Evolutionary conservation across 2,888 invertebrate genomes (phyloP), one percentile per base, ranked within the genome.

Genomic region (Halocaridina rubra): DNA sequence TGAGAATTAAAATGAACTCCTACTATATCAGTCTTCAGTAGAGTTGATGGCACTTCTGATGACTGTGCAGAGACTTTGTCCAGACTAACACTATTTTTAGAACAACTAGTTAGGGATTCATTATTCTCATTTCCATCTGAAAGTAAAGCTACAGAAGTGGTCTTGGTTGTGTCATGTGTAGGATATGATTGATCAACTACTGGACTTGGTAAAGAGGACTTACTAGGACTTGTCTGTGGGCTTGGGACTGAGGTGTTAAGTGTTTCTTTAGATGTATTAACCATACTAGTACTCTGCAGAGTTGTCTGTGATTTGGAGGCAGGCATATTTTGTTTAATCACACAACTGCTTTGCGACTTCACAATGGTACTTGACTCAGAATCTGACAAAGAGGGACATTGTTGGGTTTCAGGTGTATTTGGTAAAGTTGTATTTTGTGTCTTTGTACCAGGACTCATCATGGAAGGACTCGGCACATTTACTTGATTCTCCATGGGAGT

Each of bases 201-300:
- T 53, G 81, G 81, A 33, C 81, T 81, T 27, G 81, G 75, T 64
- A 81, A 29, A 30, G 81, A 74, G 46, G 74, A 77, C 39, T 71
- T 77, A n/a, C 69, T 61, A 19, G 82, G 24, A 53, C 76, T 82
- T 16, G 67, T 22, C 32, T 82, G 67, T 27, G 82, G 77, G 30
- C 82, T 77, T 67, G 39, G 77, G 76, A 82, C 57, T 16, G 82
- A 61, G 19, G 71, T 77, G 57, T 57, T 67, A n/a, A 59, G 69
- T 53, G 10, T 3, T n/a, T n/a, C n/a, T n/a, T 53, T 53, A 53
- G 53, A 53, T 53, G 53, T 10, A 19, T 53, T 53, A 53, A n/a
- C n/a, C 16, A 5, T 53, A 5, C 53, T 53, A n/a, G n/a, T n/a
- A n/a, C n/a, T n/a, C n/a, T n/a, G n/a, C n/a, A n/a, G n/a, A n/a